Evolutionary conservation across 2,113 vertebrate genomes (phyloP).

Genomic region (Oreochromis niloticus): DNA sequence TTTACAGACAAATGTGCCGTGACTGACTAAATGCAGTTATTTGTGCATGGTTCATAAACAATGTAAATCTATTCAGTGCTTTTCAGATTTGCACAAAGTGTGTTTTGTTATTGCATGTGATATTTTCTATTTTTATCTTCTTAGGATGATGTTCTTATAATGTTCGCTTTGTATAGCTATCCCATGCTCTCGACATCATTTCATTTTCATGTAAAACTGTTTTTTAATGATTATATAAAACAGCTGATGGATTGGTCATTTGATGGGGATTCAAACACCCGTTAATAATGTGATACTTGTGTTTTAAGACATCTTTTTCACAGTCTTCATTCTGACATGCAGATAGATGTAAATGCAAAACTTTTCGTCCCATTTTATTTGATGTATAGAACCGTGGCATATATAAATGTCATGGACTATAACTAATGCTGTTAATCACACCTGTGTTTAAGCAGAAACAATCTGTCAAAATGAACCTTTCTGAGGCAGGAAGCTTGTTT

Average conservation of each 20-base stretch:
- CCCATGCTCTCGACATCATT: background rate
- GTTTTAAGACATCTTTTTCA: background rate
- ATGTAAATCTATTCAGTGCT: background rate
- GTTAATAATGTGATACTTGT: background rate
- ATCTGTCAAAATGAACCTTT: background rate
- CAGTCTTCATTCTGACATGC: background rate
- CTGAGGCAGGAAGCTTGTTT: background rate
- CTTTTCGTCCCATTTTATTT: background rate
- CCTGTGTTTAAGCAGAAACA: background rate
- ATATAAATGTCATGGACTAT: background rate
- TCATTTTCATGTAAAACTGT: background rate
- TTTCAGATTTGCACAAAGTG: background rate
- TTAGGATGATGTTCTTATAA: background rate
- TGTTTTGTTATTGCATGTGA: background rate
- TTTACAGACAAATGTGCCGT: background rate
- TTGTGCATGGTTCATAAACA: background rate
- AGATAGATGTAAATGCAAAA: background rate
- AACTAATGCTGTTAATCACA: background rate
- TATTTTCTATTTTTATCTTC: slow-evolving; percentile 1
- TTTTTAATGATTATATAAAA: background rate
- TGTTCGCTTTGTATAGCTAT: background rate
- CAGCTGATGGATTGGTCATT: background rate
- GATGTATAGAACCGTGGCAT: background rate
- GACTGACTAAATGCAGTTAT: background rate
- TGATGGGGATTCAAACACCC: background rate